phyloP scores from a whole-genome alignment of 2,888 invertebrate genomes.

The Diaprepes abbreviatus region DNA sequence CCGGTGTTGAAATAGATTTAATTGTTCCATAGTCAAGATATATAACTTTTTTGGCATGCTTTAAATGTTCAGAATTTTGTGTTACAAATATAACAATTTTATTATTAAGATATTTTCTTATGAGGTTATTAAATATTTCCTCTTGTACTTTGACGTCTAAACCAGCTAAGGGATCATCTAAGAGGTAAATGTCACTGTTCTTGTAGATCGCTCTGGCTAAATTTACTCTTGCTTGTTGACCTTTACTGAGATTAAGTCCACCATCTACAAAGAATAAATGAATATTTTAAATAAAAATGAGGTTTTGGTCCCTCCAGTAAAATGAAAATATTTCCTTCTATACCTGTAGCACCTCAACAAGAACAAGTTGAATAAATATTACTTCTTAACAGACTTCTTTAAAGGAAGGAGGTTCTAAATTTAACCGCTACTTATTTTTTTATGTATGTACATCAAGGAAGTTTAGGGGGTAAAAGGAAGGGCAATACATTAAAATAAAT shows the following conservation, averaged over 20 bases:
- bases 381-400: too few relatives aligned
- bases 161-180: conserved; percentile 90
- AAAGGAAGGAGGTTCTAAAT: too few relatives aligned
- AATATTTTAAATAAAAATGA: too few relatives aligned
- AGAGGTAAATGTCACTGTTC: conserved; percentile 84
- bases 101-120: conserved; percentile 73
- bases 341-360: too few relatives aligned
- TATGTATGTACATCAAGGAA: too few relatives aligned
- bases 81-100: conserved; percentile 83
- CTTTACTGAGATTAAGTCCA: conserved; percentile 80
- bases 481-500: too few relatives aligned
- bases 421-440: too few relatives aligned
- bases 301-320: too few relatives aligned
- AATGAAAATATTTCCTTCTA: too few relatives aligned
- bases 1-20: conserved; percentile 61
- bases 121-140: conserved; percentile 85
- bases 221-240: conserved; percentile 89
- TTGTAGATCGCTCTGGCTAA: conserved; percentile 87
- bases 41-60: conserved; percentile 62
- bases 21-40: conserved; percentile 67
- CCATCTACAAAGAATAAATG: conserved; percentile 67
- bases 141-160: conserved; percentile 88
- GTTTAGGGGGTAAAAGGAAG: too few relatives aligned
- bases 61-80: conserved; percentile 75
- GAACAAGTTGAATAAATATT: too few relatives aligned